Base-by-base conservation (phyloP, 2,797 vertebrate species). In the Rhinogobio ventralis region DNA sequence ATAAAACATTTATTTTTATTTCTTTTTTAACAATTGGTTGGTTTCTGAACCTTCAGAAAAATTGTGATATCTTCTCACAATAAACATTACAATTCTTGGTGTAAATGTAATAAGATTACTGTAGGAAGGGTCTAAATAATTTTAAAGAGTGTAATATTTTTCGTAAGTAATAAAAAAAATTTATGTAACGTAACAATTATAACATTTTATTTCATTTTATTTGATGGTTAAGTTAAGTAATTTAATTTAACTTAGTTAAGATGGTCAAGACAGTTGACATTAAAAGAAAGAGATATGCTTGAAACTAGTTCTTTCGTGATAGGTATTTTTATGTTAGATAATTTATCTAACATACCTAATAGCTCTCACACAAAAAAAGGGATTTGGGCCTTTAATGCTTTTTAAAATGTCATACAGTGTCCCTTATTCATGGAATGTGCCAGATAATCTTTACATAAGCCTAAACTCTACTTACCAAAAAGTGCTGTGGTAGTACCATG, bases 361-460 rank as follows among this genome's bases (percentile, higher is more conserved):
- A 73, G 10, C 30, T 53, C 17, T 33, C 25, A 5, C 2, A 6
- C 5, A 53, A 13, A 13, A 13, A 11, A 23, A 74, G 17, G 5
- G 49, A 23, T n/a, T 55, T 75, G 20, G 49, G 11, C 6, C 33
- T 42, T 42, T 60, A 25, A 53, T 25, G 74, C 30, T n/a, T 55
- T 77, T 57, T 42, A 9, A 57, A 76, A 57, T 39, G 33, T n/a
- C 33, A 39, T 10, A 76, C 33, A 76, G 49, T 23, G 10, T 23
- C 11, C 15, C 0, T 13, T 36, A 33, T 55, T 75, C 49, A 25
- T 57, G 33, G 11, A 60, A 39, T 42, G 36, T 60, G 55, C 36
- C 36, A 60, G 53, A 45, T 42, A 60, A 25, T 60, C 15, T 77
- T 62, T 62, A 60, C 55, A 62, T 60, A 77, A 42, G 74, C 74